Conservation (phyloP, 2,113 vertebrate species). For the Pionites leucogaster region DNA sequence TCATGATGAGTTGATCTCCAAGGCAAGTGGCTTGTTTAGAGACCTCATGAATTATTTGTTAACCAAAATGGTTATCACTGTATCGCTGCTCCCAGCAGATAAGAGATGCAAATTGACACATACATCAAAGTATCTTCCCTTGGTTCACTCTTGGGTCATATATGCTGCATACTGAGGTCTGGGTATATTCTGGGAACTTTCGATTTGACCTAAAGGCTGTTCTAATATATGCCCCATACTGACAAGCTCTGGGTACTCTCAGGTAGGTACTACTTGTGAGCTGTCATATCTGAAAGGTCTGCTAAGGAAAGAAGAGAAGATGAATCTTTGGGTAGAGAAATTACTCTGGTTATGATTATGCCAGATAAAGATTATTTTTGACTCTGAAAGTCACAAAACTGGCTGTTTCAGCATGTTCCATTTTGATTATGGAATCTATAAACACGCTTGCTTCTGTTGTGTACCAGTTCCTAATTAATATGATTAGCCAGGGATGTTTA, state of each 20-base stretch:
- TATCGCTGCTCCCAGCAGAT: background rate
- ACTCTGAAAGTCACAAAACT: background rate
- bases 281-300: background rate
- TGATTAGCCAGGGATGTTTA: background rate
- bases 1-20: constrained; percentile 96
- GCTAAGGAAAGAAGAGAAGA: background rate
- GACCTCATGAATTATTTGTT: background rate
- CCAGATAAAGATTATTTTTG: background rate
- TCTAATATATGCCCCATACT: background rate
- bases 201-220: background rate
- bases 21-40: constrained; percentile 74
- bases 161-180: background rate
- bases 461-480: background rate
- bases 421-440: background rate
- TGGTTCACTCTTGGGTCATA: constrained; percentile 19
- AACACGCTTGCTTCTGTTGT: background rate
- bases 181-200: background rate
- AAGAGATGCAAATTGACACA: constrained; percentile 12
- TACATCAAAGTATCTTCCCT: background rate
- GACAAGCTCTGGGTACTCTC: background rate
- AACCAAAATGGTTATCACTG: background rate
- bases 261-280: background rate
- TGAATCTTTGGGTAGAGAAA: background rate
- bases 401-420: background rate
- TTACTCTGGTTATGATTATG: background rate